Evolutionary conservation across 2,113 vertebrate species (phyloP), one percentile per base, ranked within the genome.

Genomic region (Etheostoma spectabile): DNA sequence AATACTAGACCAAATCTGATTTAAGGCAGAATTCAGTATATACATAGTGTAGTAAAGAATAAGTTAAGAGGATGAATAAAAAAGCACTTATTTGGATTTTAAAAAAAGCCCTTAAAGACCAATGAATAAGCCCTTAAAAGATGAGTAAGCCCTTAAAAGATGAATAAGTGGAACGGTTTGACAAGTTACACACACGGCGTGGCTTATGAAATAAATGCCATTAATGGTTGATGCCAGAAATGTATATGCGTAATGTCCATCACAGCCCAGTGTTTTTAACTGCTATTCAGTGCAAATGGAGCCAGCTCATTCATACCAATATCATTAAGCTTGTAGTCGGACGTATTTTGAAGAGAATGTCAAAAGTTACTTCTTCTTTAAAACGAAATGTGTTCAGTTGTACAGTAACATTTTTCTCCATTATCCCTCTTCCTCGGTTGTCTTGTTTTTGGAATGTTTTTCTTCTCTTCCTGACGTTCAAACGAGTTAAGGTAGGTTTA

Each of bases 281-380:
- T 90, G 91, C 88, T 85, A 74, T 85, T 93, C 90, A 93, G 92
- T 93, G 91, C 91, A 92, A 91, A 89, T 85, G 68, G 84, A 90
- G 75, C 73, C 57, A 65, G 67, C 60, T 86, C 80, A 63, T 78
- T 89, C 65, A 42, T 64, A 27, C 64, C 51, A 69, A 69, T 52
- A 51, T 74, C 13, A 22, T 73, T 86, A 78, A 78, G 75, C 86
- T 80, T 88, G 60, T 86, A 64, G 83, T 85, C 80, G 48, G 77
- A 89, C 61, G 33, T 68, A 27, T 63, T 67, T 65, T 67, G 13
- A 85, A 68, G 64, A 74, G 21, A 69, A 83, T 51, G n/a, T 62
- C 71, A 72, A 75, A 74, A 80, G 12, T 63, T 73, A 82, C 35
- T 77, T 27, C 68, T 45, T 27, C 48, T 75, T 21, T 62, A 30